Base-by-base conservation (phyloP, 2,797 vertebrate species). In the Yasuhikotakia modesta region DNA sequence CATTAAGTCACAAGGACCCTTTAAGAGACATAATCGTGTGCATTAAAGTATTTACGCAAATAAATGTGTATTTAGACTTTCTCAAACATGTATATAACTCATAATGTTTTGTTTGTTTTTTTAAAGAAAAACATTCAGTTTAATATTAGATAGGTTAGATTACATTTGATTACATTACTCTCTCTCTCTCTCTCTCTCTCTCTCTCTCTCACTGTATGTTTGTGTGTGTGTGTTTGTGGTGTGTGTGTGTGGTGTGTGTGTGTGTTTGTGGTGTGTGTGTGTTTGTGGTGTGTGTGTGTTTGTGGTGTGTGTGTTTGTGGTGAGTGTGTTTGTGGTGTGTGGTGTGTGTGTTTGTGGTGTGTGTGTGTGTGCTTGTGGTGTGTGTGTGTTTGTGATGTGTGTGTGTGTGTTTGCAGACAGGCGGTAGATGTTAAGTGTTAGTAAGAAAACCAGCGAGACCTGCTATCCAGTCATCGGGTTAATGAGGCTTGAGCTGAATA, bases 381-480 rank as follows among this genome's bases (percentile, higher is more conserved):
- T 21, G 16, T 45, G 69, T 24, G 66, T 55, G 45, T 83, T 53
- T 73, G n/a, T n/a, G n/a, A n/a, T n/a, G n/a, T n/a, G n/a, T n/a
- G 80, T 76, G 70, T 79, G 80, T 52, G 79, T 75, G 80, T 81
- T 82, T 82, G 84, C 83, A 82, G 83, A 85, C 82, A 83, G 85
- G 79, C 82, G 82, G 78, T 84, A 76, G 82, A 84, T 81, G 89
- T 86, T 88, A 85, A 84, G 82, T 83, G 87, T 86, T 83, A 80
- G 86, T 90, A 87, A 87, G 91, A 90, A 92, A 93, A 94, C 93
- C 90, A 90, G 87, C 89, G 88, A 93, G 92, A 91, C 92, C 91
- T 88, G 87, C 90, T 87, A 72, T 74, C 79, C 90, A 86, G 91
- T 90, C 92, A 93, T 88, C 89, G 91, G 92, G 91, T 85, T 92